Evolutionary conservation across 2,888 invertebrate species (phyloP), one percentile per base, ranked within the genome.

Genomic region (Clunio marinus): DNA sequence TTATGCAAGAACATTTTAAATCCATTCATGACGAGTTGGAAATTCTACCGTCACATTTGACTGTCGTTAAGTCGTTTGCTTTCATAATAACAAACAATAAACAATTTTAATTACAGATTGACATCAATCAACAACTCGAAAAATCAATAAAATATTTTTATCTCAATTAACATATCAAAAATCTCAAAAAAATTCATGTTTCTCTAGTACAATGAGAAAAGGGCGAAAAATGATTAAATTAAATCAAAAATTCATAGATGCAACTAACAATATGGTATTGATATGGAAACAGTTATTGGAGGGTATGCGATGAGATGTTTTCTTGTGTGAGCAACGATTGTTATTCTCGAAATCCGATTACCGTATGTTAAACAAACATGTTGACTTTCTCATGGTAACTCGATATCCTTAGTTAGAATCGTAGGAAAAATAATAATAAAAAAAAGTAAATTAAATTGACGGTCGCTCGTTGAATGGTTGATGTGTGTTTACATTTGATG

Each of bases 341-440:
- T 57, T 25, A 57, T 27, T 57, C 27, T n/a, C 27, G 24, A 57
- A 66, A 66, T 66, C 66, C 51, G 66, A 66, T 66, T 66, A 66
- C 55, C 41, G 32, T 55, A 66, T 27, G 66, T 46, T 66, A 66
- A 66, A 45, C 28, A 66, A 66, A 55, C 66, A 55, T 51, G 51
- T 66, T 45, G 66, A 45, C 66, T 66, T 63, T 66, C 66, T 66
- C 66, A 66, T 66, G 66, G 66, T 55, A 66, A 66, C 32, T 46
- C 55, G 35, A 66, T 66, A 63, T 45, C 28, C 32, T 57, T 15
- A 32, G 10, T 32, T 10, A 57, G 22, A 13, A n/a, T 20, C 27
- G 57, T 57, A 57, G 57, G 10, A 5, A 22, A 45, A 45, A 32
- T 32, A 13, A 5, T 5, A n/a, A 20, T 27, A 57, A 57, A 57